These are phyloP conservation scores for Mugil cephalus DNA, from an alignment of 2,113 vertebrate species.

Conservation along the genomic window DNA sequence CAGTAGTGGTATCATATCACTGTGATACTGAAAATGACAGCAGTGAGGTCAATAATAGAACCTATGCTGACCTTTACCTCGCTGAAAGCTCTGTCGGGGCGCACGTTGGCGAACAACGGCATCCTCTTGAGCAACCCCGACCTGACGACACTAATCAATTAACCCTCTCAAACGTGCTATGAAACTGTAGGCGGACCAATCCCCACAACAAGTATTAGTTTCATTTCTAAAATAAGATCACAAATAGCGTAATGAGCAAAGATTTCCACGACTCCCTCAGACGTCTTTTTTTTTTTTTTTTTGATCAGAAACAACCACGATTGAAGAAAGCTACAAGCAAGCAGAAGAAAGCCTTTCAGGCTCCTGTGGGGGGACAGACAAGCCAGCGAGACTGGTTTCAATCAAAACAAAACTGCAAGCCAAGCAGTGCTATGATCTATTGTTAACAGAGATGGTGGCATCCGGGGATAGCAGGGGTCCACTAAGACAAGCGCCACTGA, in stretches of 20 bases:
- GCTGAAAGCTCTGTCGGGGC: slow-evolving; percentile 36
- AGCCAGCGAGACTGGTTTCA: slow-evolving; percentile 61
- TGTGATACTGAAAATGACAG: slow-evolving; percentile 76
- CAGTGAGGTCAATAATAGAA: slow-evolving; percentile 60
- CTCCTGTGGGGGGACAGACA: slow-evolving; percentile 42
- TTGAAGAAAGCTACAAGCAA: slow-evolving; percentile 31
- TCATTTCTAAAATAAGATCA: slow-evolving; percentile 53
- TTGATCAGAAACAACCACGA: slow-evolving; percentile 22
- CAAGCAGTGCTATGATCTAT: slow-evolving; percentile 27
- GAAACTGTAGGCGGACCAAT: slow-evolving; percentile 15
- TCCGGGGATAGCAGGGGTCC: slow-evolving; percentile 16
- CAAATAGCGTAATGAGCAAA: slow-evolving; percentile 32
- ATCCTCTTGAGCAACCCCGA: background rate
- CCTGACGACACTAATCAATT: background rate
- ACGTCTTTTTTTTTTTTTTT: background rate
- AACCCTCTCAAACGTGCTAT: slow-evolving; percentile 5
- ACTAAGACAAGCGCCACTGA: background rate
- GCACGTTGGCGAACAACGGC: background rate
- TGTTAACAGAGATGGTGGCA: slow-evolving; percentile 49
- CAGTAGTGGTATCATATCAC: slow-evolving; percentile 71
- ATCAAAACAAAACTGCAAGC: slow-evolving; percentile 64
- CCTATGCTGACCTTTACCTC: slow-evolving; percentile 51
- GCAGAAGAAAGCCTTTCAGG: slow-evolving; percentile 29
- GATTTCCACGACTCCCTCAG: slow-evolving; percentile 54
- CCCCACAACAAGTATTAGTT: slow-evolving; percentile 19